phyloP scores from a whole-genome alignment of 1,140 invertebrate species.

The Saxidomus purpurata region DNA sequence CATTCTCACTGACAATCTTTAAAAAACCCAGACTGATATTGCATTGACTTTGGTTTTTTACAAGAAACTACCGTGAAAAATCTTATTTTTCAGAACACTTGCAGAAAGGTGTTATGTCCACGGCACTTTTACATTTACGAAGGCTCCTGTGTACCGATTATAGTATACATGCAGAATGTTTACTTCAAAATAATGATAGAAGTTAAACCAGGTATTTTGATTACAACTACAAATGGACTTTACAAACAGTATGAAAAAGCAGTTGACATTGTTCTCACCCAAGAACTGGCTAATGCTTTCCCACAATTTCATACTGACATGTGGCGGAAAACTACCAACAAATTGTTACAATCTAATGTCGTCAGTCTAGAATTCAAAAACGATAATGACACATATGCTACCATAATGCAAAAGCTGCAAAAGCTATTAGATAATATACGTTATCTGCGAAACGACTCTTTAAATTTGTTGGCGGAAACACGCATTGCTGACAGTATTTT shows the following conservation, averaged over 20 bases:
- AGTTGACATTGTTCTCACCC: not conserved
- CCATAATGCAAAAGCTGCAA: not conserved
- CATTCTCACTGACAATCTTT: too few relatives aligned
- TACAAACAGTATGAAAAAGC: not conserved
- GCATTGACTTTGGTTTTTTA: too few relatives aligned
- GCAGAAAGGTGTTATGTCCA: not conserved
- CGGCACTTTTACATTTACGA: not conserved
- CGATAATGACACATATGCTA: not conserved
- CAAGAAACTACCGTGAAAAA: too few relatives aligned
- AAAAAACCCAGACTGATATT: too few relatives aligned
- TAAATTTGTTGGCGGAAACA: not conserved
- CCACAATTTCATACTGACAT: not conserved
- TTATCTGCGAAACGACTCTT: too few relatives aligned
- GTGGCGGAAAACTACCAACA: not conserved
- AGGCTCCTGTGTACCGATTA: not conserved
- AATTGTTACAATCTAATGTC: not conserved
- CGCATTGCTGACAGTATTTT: not conserved
- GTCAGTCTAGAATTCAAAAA: not conserved
- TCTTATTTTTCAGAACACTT: not conserved
- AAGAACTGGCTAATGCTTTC: not conserved
- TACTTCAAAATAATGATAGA: not conserved
- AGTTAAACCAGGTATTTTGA: not conserved
- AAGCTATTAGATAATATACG: not conserved
- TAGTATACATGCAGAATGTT: not conserved
- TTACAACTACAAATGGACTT: not conserved